phyloP scores from a whole-genome alignment of 1,140 invertebrate species.

The Coptotermes formosanus region DNA sequence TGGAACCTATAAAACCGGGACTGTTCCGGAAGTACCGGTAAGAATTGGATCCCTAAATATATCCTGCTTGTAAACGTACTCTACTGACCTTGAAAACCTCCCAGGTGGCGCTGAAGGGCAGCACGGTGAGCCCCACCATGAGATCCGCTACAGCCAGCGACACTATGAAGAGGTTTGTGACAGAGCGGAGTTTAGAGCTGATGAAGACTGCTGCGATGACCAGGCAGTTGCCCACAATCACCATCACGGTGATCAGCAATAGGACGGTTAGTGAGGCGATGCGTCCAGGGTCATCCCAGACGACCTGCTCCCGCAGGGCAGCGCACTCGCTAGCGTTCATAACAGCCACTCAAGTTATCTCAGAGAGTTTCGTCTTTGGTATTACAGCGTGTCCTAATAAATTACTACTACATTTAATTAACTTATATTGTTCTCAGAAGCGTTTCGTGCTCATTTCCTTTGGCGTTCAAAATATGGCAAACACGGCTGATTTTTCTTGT shows the following conservation, averaged over 20 bases:
- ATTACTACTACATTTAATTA: background rate
- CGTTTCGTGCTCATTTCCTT: background rate
- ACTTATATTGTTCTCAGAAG: background rate
- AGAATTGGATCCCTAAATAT: too few species aligned
- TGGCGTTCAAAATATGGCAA: background rate
- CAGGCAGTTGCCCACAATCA: slow-evolving; percentile 84
- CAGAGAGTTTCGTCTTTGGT: too few species aligned
- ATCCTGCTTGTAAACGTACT: too few species aligned
- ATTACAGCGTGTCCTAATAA: background rate
- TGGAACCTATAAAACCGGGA: too few species aligned
- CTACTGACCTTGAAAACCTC: slow-evolving; percentile 80
- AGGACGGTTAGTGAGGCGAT: slow-evolving; percentile 73
- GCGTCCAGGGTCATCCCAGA: slow-evolving; percentile 72
- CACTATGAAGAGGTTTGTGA: slow-evolving; percentile 94
- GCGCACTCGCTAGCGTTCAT: slow-evolving; percentile 74
- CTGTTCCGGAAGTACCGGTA: too few species aligned
- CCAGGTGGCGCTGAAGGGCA: slow-evolving; percentile 85
- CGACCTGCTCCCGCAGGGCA: slow-evolving; percentile 66
- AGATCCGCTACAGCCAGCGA: slow-evolving; percentile 91
- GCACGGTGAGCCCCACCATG: slow-evolving; percentile 84
- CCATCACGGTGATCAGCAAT: slow-evolving; percentile 79
- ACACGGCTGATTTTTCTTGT: background rate
- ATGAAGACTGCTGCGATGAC: slow-evolving; percentile 90
- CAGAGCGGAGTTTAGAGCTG: slow-evolving; percentile 81
- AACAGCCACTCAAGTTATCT: background rate